Base-by-base conservation (phyloP, 2,888 invertebrate species). In the Acronicta leporina region DNA sequence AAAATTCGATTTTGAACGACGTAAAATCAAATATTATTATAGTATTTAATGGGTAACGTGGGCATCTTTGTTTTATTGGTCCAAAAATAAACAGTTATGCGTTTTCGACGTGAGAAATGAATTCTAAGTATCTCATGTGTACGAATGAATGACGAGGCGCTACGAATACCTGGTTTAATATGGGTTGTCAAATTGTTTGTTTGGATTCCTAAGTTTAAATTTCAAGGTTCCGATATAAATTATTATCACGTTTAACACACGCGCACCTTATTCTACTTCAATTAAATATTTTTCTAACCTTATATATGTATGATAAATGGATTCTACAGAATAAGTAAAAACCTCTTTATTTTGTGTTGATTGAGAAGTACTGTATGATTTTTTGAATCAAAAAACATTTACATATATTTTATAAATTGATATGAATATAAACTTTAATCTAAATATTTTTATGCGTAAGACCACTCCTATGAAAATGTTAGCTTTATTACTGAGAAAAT, bases 1-100 rank as follows among this genome's bases (percentile, higher is more conserved):
- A 86, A 86, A 86, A 86, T 85, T 86, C 84, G 83, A 84, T 87
- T 76, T 83, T 85, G 85, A 86, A 86, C 83, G 84, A 85, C 84
- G 87, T 87, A 86, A 89, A 90, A 90, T 88, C 86, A 89, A 89
- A 90, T 88, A 89, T 87, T 86, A 87, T 85, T 84, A 81, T 81
- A 83, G 80, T 81, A 83, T 87, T 87, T 87, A 88, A 88, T 87
- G 85, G 84, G 77, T 69, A 82, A 83, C 82, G 86, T 82, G 84
- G 77, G 80, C 81, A 82, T 85, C 82, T 86, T 87, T 86, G 87
- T 87, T 89, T 87, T 88, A 88, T 89, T 82, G 81, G 73, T 80
- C 78, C 78, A 62, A 75, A 86, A 87, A 88, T 87, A 87, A 83
- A 85, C 79, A 77, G 75, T 81, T 77, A 66, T 75, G 70, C 69